These are phyloP conservation scores for Geotrupes spiniger DNA, from an alignment of 2,888 invertebrate genomes.

Conservation along the genomic window DNA sequence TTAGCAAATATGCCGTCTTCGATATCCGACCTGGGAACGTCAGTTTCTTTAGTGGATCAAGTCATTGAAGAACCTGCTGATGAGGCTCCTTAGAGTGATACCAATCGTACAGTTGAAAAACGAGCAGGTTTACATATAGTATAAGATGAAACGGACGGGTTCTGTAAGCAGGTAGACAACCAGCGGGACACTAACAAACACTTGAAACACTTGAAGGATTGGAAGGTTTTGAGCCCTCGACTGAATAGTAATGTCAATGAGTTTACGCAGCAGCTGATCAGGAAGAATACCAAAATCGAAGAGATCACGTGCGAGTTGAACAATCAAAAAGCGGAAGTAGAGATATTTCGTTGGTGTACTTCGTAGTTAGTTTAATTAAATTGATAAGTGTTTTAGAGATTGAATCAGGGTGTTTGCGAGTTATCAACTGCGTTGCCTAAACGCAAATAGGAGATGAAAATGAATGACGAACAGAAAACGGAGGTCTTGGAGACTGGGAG, in stretches of 20 bases:
- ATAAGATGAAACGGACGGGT: slow-evolving; percentile 60
- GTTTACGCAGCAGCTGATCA: slow-evolving; percentile 53
- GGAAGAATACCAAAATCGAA: slow-evolving; percentile 55
- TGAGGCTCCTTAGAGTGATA: slow-evolving; percentile 68
- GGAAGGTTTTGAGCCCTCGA: slow-evolving; percentile 55
- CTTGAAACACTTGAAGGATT: slow-evolving; percentile 53
- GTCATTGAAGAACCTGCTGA: slow-evolving; percentile 71
- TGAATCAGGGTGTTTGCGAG: slow-evolving; percentile 59
- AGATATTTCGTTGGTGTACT: slow-evolving; percentile 43
- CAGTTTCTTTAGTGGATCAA: slow-evolving; percentile 66
- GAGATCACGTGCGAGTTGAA: slow-evolving; percentile 55
- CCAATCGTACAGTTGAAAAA: slow-evolving; percentile 72
- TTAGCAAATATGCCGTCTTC: slow-evolving; percentile 42
- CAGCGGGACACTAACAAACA: slow-evolving; percentile 48
- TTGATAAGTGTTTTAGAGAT: slow-evolving; percentile 53
- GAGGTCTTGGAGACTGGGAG: slow-evolving; percentile 47
- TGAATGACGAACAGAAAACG: slow-evolving; percentile 47
- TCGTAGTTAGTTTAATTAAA: slow-evolving; percentile 6
- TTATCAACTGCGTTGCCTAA: slow-evolving; percentile 56
- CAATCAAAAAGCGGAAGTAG: slow-evolving; percentile 57
- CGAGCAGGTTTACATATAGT: slow-evolving; percentile 62
- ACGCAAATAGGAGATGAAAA: slow-evolving; percentile 43
- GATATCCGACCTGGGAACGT: slow-evolving; percentile 55
- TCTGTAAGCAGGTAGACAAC: slow-evolving; percentile 45
- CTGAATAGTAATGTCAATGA: slow-evolving; percentile 57